Base-by-base conservation (phyloP, 2,888 invertebrate species). In the Catocala fraxini region DNA sequence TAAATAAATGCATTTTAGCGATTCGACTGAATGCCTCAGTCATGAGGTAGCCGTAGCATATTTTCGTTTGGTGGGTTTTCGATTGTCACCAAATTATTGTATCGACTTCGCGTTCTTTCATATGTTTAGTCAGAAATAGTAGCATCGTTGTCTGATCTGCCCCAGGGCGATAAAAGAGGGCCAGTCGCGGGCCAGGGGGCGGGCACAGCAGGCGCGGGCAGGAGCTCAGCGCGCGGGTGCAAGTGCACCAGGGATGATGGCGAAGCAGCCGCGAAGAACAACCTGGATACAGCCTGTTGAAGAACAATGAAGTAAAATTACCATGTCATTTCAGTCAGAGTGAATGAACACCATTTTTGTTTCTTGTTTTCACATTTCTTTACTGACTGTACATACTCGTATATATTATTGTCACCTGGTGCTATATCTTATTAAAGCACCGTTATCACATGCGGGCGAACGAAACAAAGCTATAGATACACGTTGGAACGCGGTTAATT, bases 111-210 rank as follows among this genome's bases (percentile, higher is more conserved):
- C 35, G 35, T 39, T 39, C 35, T 25, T 25, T 11, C 9, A 34
- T 3, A n/a, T 0, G 7, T 25, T 59, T 87, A 93, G 68, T 93
- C 89, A 2, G 91, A 84, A 33, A 93, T 90, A 4, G 87, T 83
- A 1, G 89, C 89, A 4, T 92, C 93, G 68, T 92, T 88, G 78
- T 93, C 93, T 15, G 93, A 93, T 73, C 93, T 84, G 10, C 74
- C 93, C 93, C 93, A 94, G 1, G 93, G 93, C 0, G 93, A 92
- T 3, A 92, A 80, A 0, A 89, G 83, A 0, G 93, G 93, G 1
- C 88, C 93, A 6, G 91, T 85, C 0, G 91, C 89, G 0, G 91
- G 89, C 93, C 92, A 93, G 11, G 92, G 89, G 0, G 91, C 88
- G 1, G 91, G 86, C 1, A 90, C 81, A 0, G 86, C 86, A 0